Conservation (phyloP, 2,797 vertebrate genomes). For the Danio kyathit region DNA sequence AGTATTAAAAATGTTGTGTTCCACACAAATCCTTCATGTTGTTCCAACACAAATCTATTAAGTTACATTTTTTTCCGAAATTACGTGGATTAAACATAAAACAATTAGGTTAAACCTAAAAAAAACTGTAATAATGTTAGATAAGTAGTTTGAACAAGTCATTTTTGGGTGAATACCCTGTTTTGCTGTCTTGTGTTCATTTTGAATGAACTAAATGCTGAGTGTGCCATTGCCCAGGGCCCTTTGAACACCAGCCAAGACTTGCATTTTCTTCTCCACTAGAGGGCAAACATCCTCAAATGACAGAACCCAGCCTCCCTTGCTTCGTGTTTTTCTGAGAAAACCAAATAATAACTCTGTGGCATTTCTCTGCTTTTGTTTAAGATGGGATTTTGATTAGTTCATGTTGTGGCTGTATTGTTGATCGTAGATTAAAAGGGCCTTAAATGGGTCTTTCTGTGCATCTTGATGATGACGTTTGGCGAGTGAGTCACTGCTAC, state of each 20-base stretch:
- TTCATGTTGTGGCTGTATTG: slow-evolving; percentile 42
- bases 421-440: slow-evolving; percentile 37
- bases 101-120: too few species aligned
- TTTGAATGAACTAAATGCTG: slow-evolving; percentile 45
- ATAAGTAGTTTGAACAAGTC: too few species aligned
- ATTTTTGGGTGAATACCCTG: background rate
- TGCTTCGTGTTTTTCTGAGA: slow-evolving; percentile 7
- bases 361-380: slow-evolving; percentile 9
- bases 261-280: slow-evolving; percentile 46
- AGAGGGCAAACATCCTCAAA: slow-evolving; percentile 60
- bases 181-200: slow-evolving; percentile 22
- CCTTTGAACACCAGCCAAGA: slow-evolving; percentile 12
- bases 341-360: slow-evolving; percentile 3
- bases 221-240: slow-evolving; percentile 22
- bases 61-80: too few species aligned
- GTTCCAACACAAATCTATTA: too few species aligned
- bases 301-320: slow-evolving; percentile 44
- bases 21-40: too few species aligned
- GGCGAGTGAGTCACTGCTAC: slow-evolving; percentile 55
- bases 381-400: slow-evolving; percentile 40
- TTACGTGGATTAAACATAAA: too few species aligned
- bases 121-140: too few species aligned
- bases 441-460: slow-evolving; percentile 38
- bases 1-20: too few species aligned
- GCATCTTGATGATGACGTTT: slow-evolving; percentile 43